A percentile compares a stretch with the other conserved stretches of the same genome.
phyloP scores from a whole-genome alignment of 2,113 vertebrate genomes.

The Neofelis nebulosa region DNA sequence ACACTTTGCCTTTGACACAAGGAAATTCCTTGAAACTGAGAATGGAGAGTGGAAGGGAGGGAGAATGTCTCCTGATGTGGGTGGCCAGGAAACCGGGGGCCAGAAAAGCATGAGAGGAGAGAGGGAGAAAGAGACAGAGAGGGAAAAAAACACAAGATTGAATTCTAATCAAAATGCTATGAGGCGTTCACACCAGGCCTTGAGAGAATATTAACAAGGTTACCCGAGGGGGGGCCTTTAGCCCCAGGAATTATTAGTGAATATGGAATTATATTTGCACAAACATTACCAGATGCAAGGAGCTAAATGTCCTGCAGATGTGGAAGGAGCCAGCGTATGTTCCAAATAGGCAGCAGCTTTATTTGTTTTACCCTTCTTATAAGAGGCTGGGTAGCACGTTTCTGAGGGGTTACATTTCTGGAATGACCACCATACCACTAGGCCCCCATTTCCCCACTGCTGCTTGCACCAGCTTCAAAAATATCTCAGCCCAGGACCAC shows the following conservation, averaged over 20 bases:
- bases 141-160: conserved; percentile 82
- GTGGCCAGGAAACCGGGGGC: conserved; percentile 95
- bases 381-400: conserved; percentile 67
- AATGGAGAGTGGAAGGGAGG: conserved; percentile 85
- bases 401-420: conserved; percentile 71
- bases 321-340: conserved; percentile 77
- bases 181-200: conserved; percentile 88
- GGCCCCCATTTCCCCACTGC: background rate
- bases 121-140: conserved; percentile 80
- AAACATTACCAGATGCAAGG: conserved; percentile 98
- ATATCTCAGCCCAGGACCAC: background rate
- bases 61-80: conserved; percentile 88
- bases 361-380: conserved; percentile 75
- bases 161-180: conserved; percentile 88
- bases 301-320: conserved; percentile 96
- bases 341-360: conserved; percentile 85
- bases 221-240: conserved; percentile 84
- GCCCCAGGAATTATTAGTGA: conserved; percentile 97
- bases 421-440: conserved; percentile 53
- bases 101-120: conserved; percentile 83
- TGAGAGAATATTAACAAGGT: conserved; percentile 92
- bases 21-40: conserved; percentile 91
- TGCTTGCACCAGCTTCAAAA: background rate
- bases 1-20: conserved; percentile 90
- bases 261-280: conserved; percentile 97